Base-by-base conservation (phyloP, 2,797 vertebrate species). In the Pelodytes ibericus region DNA sequence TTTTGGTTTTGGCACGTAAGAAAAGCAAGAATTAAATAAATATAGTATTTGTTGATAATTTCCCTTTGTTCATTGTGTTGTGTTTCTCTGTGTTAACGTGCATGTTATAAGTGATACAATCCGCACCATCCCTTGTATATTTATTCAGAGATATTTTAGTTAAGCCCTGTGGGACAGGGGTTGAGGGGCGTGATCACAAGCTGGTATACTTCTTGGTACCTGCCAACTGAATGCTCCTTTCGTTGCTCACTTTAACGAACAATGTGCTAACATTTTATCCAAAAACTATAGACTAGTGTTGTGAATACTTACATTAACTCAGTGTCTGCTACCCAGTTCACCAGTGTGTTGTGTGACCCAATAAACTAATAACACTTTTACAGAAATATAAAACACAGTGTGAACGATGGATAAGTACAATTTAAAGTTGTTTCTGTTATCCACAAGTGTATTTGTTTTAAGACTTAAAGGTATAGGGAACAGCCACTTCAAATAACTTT, bases 61-160 rank as follows among this genome's bases (percentile, higher is more conserved):
- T 71, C 27, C 47, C 57, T 71, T 77, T 71, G 60, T 70, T 71
- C 59, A 71, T 27, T 71, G 29, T 22, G 31, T 20, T 63, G 18
- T 25, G 58, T 49, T 67, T 44, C 62, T 78, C 57, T 66, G 69
- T 72, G 69, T 57, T 60, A 66, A 72, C 67, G 69, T 67, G 62
- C 41, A 58, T 49, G 51, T 59, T 67, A 66, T 68, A 53, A 67
- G 18, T 31, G 47, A 30, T 15, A 44, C 36, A 44, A 33, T 33
- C 72, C 39, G 41, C 56, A 59, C 59, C 10, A 16, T 59, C 49
- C 11, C 49, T 75, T 69, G 66, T 70, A 76, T 76, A 76, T 76
- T 30, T 61, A 69, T 69, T 30, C 27, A 70, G 60, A 76, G 27
- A 75, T 75, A 33, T 49, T 53, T 69, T 62, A 33, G 53, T 13